A percentile compares a stretch with the other conserved stretches of the same genome.
These are phyloP conservation scores for Oreochromis tanganicae DNA, from an alignment of 2,113 vertebrate species.

Conservation along the genomic window DNA sequence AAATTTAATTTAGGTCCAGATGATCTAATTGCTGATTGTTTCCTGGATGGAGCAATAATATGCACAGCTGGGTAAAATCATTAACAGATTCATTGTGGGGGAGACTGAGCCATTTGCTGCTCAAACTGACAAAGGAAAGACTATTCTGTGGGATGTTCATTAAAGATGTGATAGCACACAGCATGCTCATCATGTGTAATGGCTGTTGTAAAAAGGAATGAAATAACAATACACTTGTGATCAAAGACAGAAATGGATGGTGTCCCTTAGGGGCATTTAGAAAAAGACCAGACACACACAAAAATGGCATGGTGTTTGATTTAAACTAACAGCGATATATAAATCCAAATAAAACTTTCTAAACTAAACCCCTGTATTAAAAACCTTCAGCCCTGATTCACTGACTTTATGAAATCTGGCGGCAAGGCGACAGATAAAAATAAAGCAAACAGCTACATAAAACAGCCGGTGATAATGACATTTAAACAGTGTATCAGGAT, in stretches of 20 bases:
- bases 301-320: neutral
- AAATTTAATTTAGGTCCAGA: neutral
- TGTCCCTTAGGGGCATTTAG: neutral
- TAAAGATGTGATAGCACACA: slow-evolving; percentile 16
- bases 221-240: slow-evolving; percentile 6
- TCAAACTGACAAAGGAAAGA: slow-evolving; percentile 6
- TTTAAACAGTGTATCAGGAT: neutral
- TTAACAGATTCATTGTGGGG: slow-evolving; percentile 13
- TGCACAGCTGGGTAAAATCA: slow-evolving; percentile 41
- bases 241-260: neutral
- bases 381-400: neutral
- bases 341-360: neutral
- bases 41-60: slow-evolving; percentile 10
- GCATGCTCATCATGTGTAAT: neutral
- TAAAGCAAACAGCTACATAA: neutral
- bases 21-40: slow-evolving; percentile 14
- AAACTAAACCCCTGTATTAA: neutral
- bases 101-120: neutral
- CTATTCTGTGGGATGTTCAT: slow-evolving; percentile 19
- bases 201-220: slow-evolving; percentile 1
- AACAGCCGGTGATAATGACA: neutral
- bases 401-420: neutral
- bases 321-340: neutral
- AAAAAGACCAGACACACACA: neutral
- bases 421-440: neutral